These are phyloP conservation scores for Ceratosolen solmsi DNA, from an alignment of 1,140 invertebrate genomes.

Conservation along the genomic window DNA sequence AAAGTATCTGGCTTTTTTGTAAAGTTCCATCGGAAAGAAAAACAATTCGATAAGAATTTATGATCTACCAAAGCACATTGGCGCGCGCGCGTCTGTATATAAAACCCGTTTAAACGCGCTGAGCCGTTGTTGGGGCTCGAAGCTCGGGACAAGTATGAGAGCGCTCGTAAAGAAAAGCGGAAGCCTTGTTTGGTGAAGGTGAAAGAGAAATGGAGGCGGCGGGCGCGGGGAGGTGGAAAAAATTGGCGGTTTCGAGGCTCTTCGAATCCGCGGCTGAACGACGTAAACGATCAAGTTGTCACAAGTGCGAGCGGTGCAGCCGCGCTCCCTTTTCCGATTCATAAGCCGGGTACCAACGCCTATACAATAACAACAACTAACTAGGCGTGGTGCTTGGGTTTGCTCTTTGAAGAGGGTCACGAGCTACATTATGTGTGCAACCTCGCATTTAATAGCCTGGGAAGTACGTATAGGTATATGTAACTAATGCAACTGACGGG, in stretches of 20 bases:
- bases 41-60: constrained; percentile 22
- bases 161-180: constrained; percentile 18
- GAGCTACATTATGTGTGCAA: constrained; percentile 54
- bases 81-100: not conserved
- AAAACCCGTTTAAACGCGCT: not conserved
- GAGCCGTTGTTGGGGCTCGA: not conserved
- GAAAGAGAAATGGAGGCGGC: not conserved
- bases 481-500: constrained; percentile 37
- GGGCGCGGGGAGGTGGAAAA: not conserved
- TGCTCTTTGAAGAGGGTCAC: constrained; percentile 63
- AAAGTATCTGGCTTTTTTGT: not conserved
- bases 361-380: constrained; percentile 62
- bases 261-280: not conserved
- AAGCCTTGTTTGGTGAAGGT: constrained; percentile 20
- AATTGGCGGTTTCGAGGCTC: not conserved
- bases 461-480: constrained; percentile 5
- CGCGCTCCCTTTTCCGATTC: not conserved
- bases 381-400: constrained; percentile 57
- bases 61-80: not conserved
- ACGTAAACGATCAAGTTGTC: constrained; percentile 21
- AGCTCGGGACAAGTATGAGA: not conserved
- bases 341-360: constrained; percentile 10
- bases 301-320: constrained; percentile 5
- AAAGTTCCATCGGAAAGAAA: not conserved
- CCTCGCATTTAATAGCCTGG: constrained; percentile 39